Evolutionary conservation across 1,140 invertebrate species (phyloP).

Genomic region (Camponotus floridanus): DNA sequence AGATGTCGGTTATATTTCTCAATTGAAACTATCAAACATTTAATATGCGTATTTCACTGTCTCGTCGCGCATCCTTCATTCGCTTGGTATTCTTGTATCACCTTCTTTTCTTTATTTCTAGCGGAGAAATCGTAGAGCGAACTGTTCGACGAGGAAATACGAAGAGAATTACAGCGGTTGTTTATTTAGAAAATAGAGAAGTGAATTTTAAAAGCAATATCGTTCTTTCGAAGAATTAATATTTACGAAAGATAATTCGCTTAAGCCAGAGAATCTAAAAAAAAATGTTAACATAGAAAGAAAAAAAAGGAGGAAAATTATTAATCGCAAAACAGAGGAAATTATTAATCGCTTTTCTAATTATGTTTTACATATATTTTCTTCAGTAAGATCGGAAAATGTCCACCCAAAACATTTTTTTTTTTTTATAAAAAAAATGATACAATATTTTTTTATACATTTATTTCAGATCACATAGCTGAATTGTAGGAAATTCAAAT

Average conservation of each 20-base stretch:
- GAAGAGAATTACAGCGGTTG: slow-evolving; percentile 66
- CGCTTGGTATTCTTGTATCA: slow-evolving; percentile 41
- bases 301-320: background rate
- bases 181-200: slow-evolving; percentile 60
- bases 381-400: background rate
- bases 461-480: too few relatives aligned
- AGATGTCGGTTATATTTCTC: background rate
- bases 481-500: slow-evolving; percentile 64
- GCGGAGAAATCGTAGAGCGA: slow-evolving; percentile 20
- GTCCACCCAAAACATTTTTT: too few relatives aligned
- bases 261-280: background rate
- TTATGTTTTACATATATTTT: background rate
- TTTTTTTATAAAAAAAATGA: too few relatives aligned
- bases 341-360: background rate
- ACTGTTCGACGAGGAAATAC: slow-evolving; percentile 55
- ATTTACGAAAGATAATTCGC: background rate
- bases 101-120: background rate
- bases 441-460: too few relatives aligned
- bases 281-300: too few relatives aligned
- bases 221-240: background rate
- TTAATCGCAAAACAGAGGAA: background rate
- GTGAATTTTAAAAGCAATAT: background rate
- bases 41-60: slow-evolving; percentile 73
- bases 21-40: slow-evolving; percentile 77
- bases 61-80: slow-evolving; percentile 58